These are phyloP conservation scores for Rhysida immarginata DNA, from an alignment of 1,140 invertebrate species.

Conservation along the genomic window DNA sequence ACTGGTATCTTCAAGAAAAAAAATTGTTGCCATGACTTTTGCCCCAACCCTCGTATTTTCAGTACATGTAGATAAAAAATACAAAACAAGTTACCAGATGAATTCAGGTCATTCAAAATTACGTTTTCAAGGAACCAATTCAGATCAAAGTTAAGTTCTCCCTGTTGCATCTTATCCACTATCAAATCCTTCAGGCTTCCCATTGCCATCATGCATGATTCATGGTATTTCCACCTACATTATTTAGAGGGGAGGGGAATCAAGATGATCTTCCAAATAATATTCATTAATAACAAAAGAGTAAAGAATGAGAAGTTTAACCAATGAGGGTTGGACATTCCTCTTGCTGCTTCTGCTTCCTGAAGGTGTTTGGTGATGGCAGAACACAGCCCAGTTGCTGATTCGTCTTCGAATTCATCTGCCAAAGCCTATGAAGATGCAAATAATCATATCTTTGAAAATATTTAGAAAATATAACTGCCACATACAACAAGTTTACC, in stretches of 20 bases:
- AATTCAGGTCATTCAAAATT: slow-evolving; percentile 33
- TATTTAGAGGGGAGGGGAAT: neutral
- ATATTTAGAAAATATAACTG: neutral
- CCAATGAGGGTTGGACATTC: slow-evolving; percentile 39
- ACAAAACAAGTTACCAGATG: slow-evolving; percentile 31
- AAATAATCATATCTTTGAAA: slow-evolving; percentile 6
- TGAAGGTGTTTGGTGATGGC: slow-evolving; percentile 48
- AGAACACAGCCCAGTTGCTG: slow-evolving; percentile 41
- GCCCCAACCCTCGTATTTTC: too few species aligned
- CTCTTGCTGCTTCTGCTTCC: slow-evolving; percentile 35
- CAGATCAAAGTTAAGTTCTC: slow-evolving; percentile 46
- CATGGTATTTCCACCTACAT: slow-evolving; percentile 52
- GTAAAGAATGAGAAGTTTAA: slow-evolving; percentile 9
- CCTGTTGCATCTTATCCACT: slow-evolving; percentile 36
- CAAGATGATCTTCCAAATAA: neutral
- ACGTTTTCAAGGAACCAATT: slow-evolving; percentile 43
- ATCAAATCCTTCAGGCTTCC: slow-evolving; percentile 40
- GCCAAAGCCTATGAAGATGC: slow-evolving; percentile 43
- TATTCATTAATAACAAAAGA: neutral
- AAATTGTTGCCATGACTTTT: too few species aligned
- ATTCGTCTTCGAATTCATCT: slow-evolving; percentile 43
- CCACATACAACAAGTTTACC: slow-evolving; percentile 27
- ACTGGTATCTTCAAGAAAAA: too few species aligned
- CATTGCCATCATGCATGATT: slow-evolving; percentile 52
- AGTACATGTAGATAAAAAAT: too few species aligned